These are phyloP conservation scores for Erpobdella octoculata DNA, from an alignment of 2,888 invertebrate species.

Conservation along the genomic window DNA sequence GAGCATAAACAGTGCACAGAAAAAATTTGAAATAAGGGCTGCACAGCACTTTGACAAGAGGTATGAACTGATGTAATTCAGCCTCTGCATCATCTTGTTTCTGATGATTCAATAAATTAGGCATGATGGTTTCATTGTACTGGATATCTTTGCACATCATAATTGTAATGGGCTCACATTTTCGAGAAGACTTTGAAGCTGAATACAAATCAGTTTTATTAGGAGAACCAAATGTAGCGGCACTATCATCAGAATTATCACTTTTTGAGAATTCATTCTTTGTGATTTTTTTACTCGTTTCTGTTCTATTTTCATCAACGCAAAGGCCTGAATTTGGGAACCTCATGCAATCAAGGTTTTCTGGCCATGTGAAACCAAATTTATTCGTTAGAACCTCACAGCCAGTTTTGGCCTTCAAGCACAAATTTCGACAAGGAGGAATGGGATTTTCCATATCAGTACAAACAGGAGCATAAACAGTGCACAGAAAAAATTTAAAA, in stretches of 20 bases:
- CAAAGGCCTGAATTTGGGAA: slow-evolving; percentile 60
- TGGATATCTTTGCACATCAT: slow-evolving; percentile 77
- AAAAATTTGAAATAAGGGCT: slow-evolving; percentile 88
- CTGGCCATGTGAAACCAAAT: slow-evolving; percentile 83
- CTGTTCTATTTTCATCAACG: slow-evolving; percentile 26
- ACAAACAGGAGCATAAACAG: slow-evolving; percentile 89
- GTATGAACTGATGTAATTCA: slow-evolving; percentile 85
- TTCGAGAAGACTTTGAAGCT: not conserved
- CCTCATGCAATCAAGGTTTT: slow-evolving; percentile 74
- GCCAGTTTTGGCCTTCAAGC: slow-evolving; percentile 76
- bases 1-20: slow-evolving; percentile 86
- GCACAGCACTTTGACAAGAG: slow-evolving; percentile 75
- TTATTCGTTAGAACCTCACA: slow-evolving; percentile 77
- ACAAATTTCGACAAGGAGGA: slow-evolving; percentile 81
- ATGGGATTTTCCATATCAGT: slow-evolving; percentile 81
- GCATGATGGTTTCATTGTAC: slow-evolving; percentile 92
- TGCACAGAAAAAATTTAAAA: slow-evolving; percentile 86
- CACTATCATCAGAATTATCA: too few species aligned
- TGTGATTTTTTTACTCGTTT: slow-evolving; percentile 14
- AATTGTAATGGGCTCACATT: slow-evolving; percentile 32
- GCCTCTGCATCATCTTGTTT: slow-evolving; percentile 88
- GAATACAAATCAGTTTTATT: too few species aligned
- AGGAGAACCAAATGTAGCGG: too few species aligned
- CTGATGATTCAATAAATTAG: slow-evolving; percentile 76
- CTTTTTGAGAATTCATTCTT: too few species aligned